Conservation (phyloP, 2,113 vertebrate species). For the Lichenostomus cassidix region DNA sequence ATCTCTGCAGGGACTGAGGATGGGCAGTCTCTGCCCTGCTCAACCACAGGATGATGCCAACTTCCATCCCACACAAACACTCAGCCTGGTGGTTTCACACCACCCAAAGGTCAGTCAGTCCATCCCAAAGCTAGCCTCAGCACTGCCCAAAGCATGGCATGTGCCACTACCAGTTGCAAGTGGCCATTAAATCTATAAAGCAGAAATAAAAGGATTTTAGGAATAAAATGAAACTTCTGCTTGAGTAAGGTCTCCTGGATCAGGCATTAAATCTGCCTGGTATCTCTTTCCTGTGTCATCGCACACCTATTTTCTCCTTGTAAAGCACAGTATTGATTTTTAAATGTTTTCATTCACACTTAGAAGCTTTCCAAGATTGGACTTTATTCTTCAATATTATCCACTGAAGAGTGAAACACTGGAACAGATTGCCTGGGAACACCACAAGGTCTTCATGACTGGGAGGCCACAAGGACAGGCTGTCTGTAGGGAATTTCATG, state of each 20-base stretch:
- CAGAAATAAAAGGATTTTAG: conserved; percentile 33
- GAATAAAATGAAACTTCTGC: conserved; percentile 40
- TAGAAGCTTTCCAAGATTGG: conserved; percentile 36
- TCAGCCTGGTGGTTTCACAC: neutral
- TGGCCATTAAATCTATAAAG: neutral
- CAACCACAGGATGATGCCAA: neutral
- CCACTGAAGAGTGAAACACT: neutral
- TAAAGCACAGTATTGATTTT: conserved; percentile 53
- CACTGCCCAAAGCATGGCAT: neutral
- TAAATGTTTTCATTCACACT: conserved; percentile 55
- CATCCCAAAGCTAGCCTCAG: neutral
- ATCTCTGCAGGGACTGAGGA: neutral
- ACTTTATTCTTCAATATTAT: conserved; percentile 43
- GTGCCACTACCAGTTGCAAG: neutral
- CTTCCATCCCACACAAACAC: neutral
- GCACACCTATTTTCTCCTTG: conserved; percentile 43
- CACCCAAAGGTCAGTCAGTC: neutral
- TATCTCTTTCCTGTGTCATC: neutral
- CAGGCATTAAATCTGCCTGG: conserved; percentile 2
- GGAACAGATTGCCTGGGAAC: neutral
- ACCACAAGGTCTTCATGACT: neutral
- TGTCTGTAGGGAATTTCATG: neutral
- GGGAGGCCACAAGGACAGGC: neutral
- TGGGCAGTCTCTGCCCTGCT: neutral
- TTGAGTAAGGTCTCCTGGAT: neutral